A percentile compares a stretch with the other conserved stretches of the same genome.
Conservation (phyloP, 1,140 invertebrate genomes). For the Euwallacea similis region DNA sequence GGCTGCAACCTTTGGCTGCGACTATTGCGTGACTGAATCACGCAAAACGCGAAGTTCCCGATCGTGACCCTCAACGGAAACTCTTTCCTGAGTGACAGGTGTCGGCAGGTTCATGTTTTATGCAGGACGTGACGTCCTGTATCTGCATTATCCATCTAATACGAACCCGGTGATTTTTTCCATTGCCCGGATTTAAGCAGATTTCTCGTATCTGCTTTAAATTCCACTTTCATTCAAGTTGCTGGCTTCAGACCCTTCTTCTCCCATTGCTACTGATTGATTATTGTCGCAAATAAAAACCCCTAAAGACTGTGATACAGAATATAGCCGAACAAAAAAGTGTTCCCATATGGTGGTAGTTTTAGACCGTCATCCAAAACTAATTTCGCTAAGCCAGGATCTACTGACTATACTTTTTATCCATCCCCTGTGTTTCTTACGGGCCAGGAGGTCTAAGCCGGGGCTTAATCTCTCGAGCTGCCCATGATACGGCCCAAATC, state of each 20-base stretch:
- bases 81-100: constrained; percentile 10
- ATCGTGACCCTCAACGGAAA: constrained; percentile 5
- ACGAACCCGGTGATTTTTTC: too few relatives aligned
- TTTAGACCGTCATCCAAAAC: constrained; percentile 10
- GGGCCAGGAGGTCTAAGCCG: constrained; percentile 25
- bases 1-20: too few relatives aligned
- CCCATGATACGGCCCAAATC: constrained; percentile 38
- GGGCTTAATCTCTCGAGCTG: constrained; percentile 38
- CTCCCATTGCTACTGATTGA: too few relatives aligned
- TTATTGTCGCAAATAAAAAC: too few relatives aligned
- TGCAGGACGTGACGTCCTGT: constrained; percentile 8
- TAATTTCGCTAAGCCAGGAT: constrained; percentile 22
- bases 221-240: too few relatives aligned
- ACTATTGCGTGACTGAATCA: constrained; percentile 10
- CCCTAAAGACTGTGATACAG: too few relatives aligned
- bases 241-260: too few relatives aligned
- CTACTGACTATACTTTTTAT: constrained; percentile 30
- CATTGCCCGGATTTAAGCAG: too few relatives aligned
- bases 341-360: constrained; percentile 6
- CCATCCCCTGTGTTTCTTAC: constrained; percentile 14
- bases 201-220: too few relatives aligned
- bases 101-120: constrained; percentile 14
- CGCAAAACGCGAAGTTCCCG: constrained; percentile 6
- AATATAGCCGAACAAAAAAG: neutral
- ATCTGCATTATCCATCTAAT: too few relatives aligned